phyloP scores from a whole-genome alignment of 2,888 invertebrate genomes.

The Andricus curvator region DNA sequence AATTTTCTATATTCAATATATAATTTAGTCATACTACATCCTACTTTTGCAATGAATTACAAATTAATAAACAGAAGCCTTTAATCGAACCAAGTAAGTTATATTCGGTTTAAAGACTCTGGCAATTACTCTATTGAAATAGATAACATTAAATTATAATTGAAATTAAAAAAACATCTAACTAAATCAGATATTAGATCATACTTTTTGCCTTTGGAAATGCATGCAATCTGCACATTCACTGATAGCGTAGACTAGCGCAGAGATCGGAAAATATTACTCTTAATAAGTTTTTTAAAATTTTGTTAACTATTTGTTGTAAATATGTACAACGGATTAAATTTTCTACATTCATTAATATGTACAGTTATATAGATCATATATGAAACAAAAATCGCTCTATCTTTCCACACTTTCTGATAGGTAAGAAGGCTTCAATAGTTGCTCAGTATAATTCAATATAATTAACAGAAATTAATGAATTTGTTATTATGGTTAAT shows the following conservation, averaged over 20 bases:
- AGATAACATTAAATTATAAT: constrained; percentile 9
- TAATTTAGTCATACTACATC: neutral
- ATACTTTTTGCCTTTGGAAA: neutral
- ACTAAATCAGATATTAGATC: neutral
- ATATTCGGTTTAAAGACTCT: constrained; percentile 58
- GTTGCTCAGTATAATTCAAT: neutral
- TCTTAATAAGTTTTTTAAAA: neutral
- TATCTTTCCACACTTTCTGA: neutral
- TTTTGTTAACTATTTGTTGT: neutral
- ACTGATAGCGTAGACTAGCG: constrained; percentile 8
- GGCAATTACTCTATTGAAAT: neutral
- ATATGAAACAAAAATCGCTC: neutral
- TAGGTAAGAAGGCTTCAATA: neutral
- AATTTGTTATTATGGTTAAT: neutral
- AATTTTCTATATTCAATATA: neutral
- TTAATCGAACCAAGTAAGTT: constrained; percentile 60
- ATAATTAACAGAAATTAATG: neutral
- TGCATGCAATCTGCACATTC: neutral
- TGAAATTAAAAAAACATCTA: neutral
- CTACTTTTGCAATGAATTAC: neutral
- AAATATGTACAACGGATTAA: neutral
- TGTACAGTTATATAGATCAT: neutral
- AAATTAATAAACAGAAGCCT: constrained; percentile 40
- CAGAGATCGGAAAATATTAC: neutral
- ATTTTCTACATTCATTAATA: neutral